Percentiles rank a stretch among this genome's conserved stretches.
These are phyloP conservation scores for Agrenia bidenticulata DNA, from an alignment of 2,888 invertebrate species.

Conservation along the genomic window DNA sequence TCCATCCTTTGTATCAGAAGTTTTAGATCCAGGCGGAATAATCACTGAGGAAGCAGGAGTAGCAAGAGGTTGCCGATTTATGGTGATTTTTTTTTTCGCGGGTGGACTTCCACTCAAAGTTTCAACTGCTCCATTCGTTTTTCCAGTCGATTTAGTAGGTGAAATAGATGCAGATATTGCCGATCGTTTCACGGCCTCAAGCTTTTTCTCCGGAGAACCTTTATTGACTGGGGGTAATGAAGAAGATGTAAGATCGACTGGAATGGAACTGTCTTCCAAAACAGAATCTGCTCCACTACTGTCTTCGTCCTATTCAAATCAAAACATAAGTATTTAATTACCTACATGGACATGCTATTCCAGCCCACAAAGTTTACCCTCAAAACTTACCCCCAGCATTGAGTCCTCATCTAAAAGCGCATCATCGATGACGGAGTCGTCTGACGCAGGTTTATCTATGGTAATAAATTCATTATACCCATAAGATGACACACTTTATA, in stretches of 20 bases:
- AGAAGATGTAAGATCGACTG: background rate
- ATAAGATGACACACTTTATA: too few relatives aligned
- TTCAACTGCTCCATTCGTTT: constrained; percentile 2
- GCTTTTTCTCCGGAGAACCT: constrained; percentile 5
- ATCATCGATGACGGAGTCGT: constrained; percentile 10
- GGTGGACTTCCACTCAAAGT: background rate
- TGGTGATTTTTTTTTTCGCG: constrained; percentile 9
- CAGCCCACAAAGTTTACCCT: background rate
- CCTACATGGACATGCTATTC: background rate
- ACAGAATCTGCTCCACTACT: background rate
- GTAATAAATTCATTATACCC: background rate
- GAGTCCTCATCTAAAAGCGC: constrained; percentile 12
- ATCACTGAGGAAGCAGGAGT: background rate
- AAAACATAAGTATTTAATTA: background rate
- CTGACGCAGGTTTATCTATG: background rate
- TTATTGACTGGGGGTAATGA: background rate
- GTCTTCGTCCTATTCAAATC: constrained; percentile 3
- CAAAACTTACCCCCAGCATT: background rate
- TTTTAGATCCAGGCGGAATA: background rate
- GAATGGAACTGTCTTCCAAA: background rate
- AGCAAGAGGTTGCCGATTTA: constrained; percentile 6
- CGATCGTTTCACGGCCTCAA: constrained; percentile 7
- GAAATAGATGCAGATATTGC: background rate
- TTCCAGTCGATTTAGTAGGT: background rate
- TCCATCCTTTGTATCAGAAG: background rate